phyloP scores from a whole-genome alignment of 2,797 vertebrate species.

The Mormyrus hasselquistii region DNA sequence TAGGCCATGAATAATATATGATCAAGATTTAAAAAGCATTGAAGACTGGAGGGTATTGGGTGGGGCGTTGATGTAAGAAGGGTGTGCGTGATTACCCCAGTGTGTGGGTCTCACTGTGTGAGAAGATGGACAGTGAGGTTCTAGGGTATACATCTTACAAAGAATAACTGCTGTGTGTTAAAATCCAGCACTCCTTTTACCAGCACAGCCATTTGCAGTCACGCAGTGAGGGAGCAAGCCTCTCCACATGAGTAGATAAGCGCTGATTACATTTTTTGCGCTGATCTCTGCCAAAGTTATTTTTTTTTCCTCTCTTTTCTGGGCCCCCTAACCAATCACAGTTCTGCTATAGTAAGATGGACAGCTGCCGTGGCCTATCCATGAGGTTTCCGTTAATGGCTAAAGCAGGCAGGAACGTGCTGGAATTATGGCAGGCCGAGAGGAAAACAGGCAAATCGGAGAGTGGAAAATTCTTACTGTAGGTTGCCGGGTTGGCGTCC shows the following conservation, averaged over 20 bases:
- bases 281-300: not conserved
- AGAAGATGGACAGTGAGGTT: not conserved
- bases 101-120: not conserved
- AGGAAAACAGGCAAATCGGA: slow-evolving; percentile 53
- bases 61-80: too few relatives aligned
- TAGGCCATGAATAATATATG: slow-evolving; percentile 28
- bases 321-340: slow-evolving; percentile 47
- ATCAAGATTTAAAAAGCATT: slow-evolving; percentile 25
- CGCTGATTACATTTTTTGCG: not conserved
- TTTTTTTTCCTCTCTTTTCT: slow-evolving; percentile 13
- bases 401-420: slow-evolving; percentile 58
- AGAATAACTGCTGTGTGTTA: not conserved
- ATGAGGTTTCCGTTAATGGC: slow-evolving; percentile 64
- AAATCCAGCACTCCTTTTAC: not conserved
- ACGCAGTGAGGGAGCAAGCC: not conserved
- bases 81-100: not conserved
- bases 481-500: slow-evolving; percentile 37
- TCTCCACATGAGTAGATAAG: not conserved
- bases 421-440: slow-evolving; percentile 51
- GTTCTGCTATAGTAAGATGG: slow-evolving; percentile 27
- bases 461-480: slow-evolving; percentile 49
- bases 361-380: slow-evolving; percentile 40
- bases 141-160: not conserved
- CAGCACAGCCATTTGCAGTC: not conserved
- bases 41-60: slow-evolving; percentile 2